Conservation (phyloP, 2,888 invertebrate species). For the Rhogogaster chlorosoma region DNA sequence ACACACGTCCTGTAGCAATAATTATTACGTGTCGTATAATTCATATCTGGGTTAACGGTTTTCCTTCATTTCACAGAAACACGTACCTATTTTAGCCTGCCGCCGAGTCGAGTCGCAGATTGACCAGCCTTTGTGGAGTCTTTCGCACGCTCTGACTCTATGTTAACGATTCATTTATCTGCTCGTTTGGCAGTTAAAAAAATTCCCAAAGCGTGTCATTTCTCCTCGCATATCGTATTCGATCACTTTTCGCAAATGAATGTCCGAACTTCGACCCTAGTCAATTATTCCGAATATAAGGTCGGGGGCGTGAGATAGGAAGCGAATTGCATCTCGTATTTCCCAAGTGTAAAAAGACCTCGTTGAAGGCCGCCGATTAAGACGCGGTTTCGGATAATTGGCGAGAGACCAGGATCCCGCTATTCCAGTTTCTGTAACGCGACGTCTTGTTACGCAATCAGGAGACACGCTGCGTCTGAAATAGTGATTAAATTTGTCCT, state of each 20-base stretch:
- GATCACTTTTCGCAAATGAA: not conserved
- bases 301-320: not conserved
- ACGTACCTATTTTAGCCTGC: not conserved
- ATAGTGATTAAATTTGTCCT: not conserved
- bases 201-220: not conserved
- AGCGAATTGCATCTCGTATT: not conserved
- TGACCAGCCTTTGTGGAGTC: not conserved
- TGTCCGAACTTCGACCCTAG: not conserved
- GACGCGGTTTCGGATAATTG: conserved; percentile 66
- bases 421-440: conserved; percentile 69
- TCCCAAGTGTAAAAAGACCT: not conserved
- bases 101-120: not conserved
- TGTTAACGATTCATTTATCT: not conserved
- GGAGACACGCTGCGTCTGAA: conserved; percentile 54
- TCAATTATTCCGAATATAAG: not conserved
- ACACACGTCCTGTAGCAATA: not conserved
- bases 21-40: not conserved
- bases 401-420: conserved; percentile 71
- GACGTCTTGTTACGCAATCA: conserved; percentile 67
- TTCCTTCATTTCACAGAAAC: not conserved
- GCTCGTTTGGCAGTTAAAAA: not conserved
- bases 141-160: too few relatives aligned
- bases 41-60: conserved; percentile 36
- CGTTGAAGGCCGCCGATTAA: conserved; percentile 66
- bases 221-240: not conserved